Percentiles rank a stretch among this genome's conserved stretches.
phyloP scores from a whole-genome alignment of 2,113 vertebrate genomes.

The Podilymbus podiceps region DNA sequence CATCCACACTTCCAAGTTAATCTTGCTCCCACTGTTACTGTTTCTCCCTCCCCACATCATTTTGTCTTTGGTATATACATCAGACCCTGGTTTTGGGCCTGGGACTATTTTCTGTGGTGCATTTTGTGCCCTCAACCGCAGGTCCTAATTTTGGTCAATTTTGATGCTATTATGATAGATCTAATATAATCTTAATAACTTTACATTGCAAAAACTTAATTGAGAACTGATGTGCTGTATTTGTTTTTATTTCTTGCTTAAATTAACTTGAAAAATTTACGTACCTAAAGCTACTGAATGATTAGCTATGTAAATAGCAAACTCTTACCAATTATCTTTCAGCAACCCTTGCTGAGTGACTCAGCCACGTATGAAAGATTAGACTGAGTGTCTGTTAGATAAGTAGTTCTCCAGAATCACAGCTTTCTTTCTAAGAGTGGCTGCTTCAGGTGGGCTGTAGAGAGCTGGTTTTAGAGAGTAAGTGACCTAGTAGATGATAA shows the following conservation, averaged over 20 bases:
- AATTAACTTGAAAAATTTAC: conserved; percentile 28
- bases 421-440: conserved; percentile 20
- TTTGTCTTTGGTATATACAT: background rate
- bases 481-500: background rate
- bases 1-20: background rate
- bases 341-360: background rate
- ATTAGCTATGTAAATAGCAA: conserved; percentile 8
- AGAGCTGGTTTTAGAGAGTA: background rate
- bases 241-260: conserved; percentile 17
- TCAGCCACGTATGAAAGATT: background rate
- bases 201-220: background rate
- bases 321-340: conserved; percentile 17
- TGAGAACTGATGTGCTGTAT: background rate
- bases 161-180: background rate
- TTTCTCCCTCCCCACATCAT: background rate
- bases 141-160: background rate
- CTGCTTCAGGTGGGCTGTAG: background rate
- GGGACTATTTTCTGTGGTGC: background rate
- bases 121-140: background rate
- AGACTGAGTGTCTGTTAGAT: background rate
- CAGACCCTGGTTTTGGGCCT: background rate
- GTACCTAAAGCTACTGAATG: background rate
- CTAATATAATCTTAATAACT: background rate
- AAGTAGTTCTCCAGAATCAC: background rate
- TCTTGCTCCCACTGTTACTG: background rate